phyloP scores from a whole-genome alignment of 1,140 invertebrate species.

The Drosophila ohnishii region DNA sequence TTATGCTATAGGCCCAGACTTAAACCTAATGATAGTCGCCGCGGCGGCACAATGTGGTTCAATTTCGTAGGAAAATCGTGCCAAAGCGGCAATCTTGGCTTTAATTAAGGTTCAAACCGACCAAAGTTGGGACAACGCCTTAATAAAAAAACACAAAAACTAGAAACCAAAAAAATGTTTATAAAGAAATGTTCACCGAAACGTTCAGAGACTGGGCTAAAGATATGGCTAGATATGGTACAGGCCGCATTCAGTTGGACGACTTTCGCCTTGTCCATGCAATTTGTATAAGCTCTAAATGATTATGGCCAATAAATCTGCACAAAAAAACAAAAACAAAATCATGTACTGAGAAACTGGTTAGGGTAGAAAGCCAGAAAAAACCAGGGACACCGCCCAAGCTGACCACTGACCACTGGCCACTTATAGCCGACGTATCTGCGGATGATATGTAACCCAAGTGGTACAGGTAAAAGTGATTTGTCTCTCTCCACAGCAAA shows the following conservation, averaged over 20 bases:
- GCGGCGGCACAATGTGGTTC: conserved; percentile 37
- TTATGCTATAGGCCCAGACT: conserved; percentile 14
- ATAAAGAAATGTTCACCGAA: conserved; percentile 31
- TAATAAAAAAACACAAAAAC: conserved; percentile 25
- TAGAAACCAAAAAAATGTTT: conserved; percentile 1
- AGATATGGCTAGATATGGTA: conserved; percentile 21
- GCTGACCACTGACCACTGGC: conserved; percentile 10
- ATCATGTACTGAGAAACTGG: conserved; percentile 53
- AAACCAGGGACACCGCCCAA: conserved; percentile 64
- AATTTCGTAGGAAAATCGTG: conserved; percentile 69
- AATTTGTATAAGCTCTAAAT: conserved; percentile 70
- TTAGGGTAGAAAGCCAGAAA: conserved; percentile 72
- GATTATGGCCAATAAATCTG: conserved; percentile 77
- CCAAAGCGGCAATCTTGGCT: conserved; percentile 55
- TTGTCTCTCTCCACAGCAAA: conserved; percentile 45
- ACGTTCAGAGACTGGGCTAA: conserved; percentile 17
- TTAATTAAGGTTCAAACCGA: conserved; percentile 70
- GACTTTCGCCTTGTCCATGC: conserved; percentile 66
- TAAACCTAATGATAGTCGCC: conserved; percentile 54
- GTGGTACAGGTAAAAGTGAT: conserved; percentile 65
- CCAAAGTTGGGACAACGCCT: conserved; percentile 66
- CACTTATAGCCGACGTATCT: conserved; percentile 24
- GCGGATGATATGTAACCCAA: conserved; percentile 59
- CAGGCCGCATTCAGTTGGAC: conserved; percentile 52
- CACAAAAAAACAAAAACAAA: conserved; percentile 11